These are phyloP conservation scores for Drosophila albomicans DNA, from an alignment of 1,140 invertebrate species.

Conservation along the genomic window DNA sequence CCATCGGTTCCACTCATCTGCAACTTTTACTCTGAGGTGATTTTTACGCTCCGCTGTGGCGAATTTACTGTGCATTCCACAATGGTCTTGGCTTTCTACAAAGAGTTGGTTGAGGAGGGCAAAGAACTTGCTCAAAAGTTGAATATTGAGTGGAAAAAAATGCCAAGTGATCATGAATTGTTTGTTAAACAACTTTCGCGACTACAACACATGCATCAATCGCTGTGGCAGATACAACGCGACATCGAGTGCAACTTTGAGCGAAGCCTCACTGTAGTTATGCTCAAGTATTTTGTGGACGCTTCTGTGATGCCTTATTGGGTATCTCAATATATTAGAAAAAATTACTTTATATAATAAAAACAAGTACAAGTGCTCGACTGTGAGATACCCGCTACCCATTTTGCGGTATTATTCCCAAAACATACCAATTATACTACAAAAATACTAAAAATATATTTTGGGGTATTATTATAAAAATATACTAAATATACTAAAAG, in stretches of 20 bases:
- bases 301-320: conserved; percentile 35
- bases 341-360: too few relatives aligned
- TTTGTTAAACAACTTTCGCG: background rate
- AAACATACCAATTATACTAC: too few relatives aligned
- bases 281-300: conserved; percentile 35
- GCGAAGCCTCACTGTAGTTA: conserved; percentile 13
- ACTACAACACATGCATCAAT: conserved; percentile 36
- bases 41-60: conserved; percentile 21
- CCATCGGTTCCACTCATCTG: conserved; percentile 5
- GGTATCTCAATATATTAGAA: conserved; percentile 27
- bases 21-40: conserved; percentile 39
- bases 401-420: too few relatives aligned
- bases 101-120: conserved; percentile 24
- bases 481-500: too few relatives aligned
- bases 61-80: conserved; percentile 35
- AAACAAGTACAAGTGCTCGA: too few relatives aligned
- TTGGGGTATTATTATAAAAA: too few relatives aligned
- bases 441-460: too few relatives aligned
- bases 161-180: background rate
- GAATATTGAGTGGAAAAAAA: background rate
- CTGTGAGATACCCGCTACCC: too few relatives aligned
- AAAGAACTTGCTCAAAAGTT: background rate
- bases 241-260: conserved; percentile 32
- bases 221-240: conserved; percentile 35
- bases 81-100: conserved; percentile 22